Conservation (phyloP, 2,797 vertebrate genomes). For the Amazonetta brasiliensis region DNA sequence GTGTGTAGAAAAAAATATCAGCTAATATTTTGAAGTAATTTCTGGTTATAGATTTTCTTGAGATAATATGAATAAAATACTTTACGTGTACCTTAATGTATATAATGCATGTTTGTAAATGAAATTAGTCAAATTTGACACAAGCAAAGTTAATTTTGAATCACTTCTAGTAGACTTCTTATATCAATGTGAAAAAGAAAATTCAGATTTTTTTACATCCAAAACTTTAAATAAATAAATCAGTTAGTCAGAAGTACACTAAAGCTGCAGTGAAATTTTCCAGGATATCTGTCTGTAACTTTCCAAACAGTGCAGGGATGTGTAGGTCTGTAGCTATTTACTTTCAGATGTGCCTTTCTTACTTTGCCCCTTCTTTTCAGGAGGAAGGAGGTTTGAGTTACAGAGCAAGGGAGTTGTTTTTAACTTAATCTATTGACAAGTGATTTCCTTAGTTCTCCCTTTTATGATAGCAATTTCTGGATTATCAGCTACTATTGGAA, state of each 20-base stretch:
- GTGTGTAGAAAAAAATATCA: neutral
- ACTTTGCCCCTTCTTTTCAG: neutral
- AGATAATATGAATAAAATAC: neutral
- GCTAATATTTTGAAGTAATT: neutral
- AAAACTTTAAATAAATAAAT: neutral
- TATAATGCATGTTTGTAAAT: neutral
- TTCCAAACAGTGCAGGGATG: neutral
- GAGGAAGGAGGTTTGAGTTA: neutral
- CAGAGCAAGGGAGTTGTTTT: neutral
- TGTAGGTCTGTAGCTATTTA: neutral
- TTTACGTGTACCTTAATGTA: neutral
- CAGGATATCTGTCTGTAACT: neutral
- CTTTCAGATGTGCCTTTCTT: neutral
- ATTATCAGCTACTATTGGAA: neutral
- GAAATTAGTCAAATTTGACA: neutral
- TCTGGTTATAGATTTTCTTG: neutral
- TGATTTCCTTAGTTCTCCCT: neutral
- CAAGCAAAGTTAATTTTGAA: neutral
- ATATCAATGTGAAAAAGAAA: neutral
- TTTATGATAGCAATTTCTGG: neutral
- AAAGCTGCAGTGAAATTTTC: neutral
- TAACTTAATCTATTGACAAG: neutral
- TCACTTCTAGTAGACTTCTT: neutral
- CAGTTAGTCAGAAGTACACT: neutral
- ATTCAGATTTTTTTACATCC: neutral